Percentiles rank a stretch among this genome's conserved stretches.
Evolutionary conservation across 2,888 invertebrate species (phyloP).

Genomic region (Agrotis exclamationis): DNA sequence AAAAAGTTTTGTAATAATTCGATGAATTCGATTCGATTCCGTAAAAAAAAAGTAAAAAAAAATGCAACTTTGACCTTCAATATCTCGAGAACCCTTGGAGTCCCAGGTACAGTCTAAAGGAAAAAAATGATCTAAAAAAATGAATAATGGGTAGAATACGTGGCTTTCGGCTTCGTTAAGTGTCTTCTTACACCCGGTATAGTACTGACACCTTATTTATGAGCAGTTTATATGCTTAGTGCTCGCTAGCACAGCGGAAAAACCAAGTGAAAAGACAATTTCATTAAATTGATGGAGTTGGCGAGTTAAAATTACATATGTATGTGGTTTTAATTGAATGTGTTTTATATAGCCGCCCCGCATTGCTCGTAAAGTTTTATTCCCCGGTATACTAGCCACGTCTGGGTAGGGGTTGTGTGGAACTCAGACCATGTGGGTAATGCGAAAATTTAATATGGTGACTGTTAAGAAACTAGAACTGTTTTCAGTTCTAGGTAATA

Average conservation of each 20-base stretch:
- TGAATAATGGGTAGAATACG: no score
- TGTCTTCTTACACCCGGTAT: no score
- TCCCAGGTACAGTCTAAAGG: no score
- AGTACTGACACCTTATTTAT: conserved; percentile 34
- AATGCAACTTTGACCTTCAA: no score
- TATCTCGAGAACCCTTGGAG: no score
- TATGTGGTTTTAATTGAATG: conserved; percentile 64
- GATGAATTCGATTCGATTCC: no score
- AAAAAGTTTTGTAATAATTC: no score
- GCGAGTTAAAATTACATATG: conserved; percentile 58
- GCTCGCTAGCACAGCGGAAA: conserved; percentile 19
- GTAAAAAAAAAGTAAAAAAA: no score
- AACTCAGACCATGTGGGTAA: neutral
- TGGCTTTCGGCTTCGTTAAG: no score
- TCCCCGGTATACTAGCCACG: conserved; percentile 20
- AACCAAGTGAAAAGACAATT: conserved; percentile 48
- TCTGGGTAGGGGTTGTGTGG: conserved; percentile 3
- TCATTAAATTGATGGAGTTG: conserved; percentile 56
- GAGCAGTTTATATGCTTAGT: conserved; percentile 51
- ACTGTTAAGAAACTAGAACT: neutral
- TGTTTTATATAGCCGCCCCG: conserved; percentile 53
- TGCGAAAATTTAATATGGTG: neutral
- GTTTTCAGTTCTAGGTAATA: no score
- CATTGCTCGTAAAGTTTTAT: conserved; percentile 48
- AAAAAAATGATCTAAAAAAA: no score